A percentile compares a stretch with the other conserved stretches of the same genome.
Conservation (phyloP, 1,140 invertebrate genomes). For the Sweltsa coloradensis region DNA sequence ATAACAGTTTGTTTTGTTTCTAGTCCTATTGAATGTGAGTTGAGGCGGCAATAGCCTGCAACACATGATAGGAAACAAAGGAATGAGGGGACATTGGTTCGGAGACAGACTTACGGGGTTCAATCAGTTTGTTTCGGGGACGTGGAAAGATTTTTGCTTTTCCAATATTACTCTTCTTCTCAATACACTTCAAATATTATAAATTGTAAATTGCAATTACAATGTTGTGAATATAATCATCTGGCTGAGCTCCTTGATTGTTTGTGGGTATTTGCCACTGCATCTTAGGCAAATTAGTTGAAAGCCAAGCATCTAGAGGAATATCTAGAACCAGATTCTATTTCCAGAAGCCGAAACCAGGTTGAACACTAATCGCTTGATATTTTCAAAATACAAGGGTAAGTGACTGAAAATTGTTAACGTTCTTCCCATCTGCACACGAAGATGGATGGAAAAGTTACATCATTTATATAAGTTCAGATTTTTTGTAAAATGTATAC, state of each 20-base stretch:
- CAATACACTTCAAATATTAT: not conserved
- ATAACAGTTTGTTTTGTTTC: not conserved
- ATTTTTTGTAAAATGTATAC: slow-evolving; percentile 5
- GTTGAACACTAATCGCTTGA: slow-evolving; percentile 1
- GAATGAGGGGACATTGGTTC: too few species aligned
- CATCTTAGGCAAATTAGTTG: not conserved
- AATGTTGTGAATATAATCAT: not conserved
- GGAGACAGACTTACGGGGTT: too few species aligned
- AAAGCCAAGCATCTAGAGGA: slow-evolving; percentile 8
- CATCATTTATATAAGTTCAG: slow-evolving; percentile 3
- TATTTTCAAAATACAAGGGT: slow-evolving; percentile 2
- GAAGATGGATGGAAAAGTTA: slow-evolving; percentile 11
- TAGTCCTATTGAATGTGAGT: not conserved
- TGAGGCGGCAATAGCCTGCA: too few species aligned
- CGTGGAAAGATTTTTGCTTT: too few species aligned
- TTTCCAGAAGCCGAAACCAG: slow-evolving; percentile 6
- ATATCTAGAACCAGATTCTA: slow-evolving; percentile 6
- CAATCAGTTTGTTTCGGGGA: too few species aligned
- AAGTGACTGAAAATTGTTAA: slow-evolving; percentile 1
- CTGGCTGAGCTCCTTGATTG: too few species aligned
- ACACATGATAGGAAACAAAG: too few species aligned
- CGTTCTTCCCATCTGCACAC: not conserved
- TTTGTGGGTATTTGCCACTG: not conserved
- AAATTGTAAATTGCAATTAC: not conserved
- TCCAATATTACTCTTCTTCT: not conserved